phyloP scores from a whole-genome alignment of 2,113 vertebrate species.

The Burhinus bistriatus region DNA sequence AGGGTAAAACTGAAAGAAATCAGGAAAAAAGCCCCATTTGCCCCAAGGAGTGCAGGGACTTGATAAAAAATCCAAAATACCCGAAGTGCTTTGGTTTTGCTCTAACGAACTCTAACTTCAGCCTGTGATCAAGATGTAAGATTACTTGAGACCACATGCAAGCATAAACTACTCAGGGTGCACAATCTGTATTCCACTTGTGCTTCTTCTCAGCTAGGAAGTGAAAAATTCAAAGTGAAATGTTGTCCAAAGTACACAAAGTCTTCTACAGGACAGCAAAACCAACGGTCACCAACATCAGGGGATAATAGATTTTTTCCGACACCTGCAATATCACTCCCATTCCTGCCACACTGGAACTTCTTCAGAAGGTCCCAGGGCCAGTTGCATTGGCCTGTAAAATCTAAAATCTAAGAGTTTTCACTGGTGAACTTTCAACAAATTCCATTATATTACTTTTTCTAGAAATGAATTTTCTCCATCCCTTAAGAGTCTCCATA shows the following conservation, averaged over 20 bases:
- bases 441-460: neutral
- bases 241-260: neutral
- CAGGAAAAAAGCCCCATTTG: neutral
- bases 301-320: neutral
- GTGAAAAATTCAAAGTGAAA: neutral
- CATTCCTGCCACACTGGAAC: neutral
- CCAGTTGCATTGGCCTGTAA: neutral
- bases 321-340: neutral
- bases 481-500: neutral
- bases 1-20: neutral
- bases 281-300: too few relatives aligned
- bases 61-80: too few relatives aligned
- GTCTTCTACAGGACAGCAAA: neutral
- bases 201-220: neutral
- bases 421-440: neutral
- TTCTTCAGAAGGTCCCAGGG: neutral
- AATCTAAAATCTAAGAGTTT: neutral
- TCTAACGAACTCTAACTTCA: neutral
- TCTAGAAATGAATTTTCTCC: neutral
- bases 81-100: neutral
- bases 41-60: neutral
- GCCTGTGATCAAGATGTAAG: neutral
- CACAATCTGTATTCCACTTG: too few relatives aligned
- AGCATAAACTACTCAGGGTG: neutral
- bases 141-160: neutral